Evolutionary conservation across 1,140 invertebrate species (phyloP), one percentile per base, ranked within the genome.

Genomic region (Calephelis nemesis): DNA sequence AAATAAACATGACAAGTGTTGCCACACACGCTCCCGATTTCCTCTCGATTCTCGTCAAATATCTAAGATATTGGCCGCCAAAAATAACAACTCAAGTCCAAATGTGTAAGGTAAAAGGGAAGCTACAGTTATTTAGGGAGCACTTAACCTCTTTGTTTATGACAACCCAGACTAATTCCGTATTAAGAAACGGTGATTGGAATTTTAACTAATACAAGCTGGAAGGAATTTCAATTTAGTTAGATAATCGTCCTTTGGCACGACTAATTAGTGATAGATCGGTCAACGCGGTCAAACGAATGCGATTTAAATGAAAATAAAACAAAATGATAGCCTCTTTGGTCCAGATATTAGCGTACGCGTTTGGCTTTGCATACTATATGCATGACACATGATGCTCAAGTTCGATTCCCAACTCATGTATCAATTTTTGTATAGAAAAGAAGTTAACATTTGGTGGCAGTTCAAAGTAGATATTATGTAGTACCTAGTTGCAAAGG

Each of bases 111-210:
- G 78, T 80, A 82, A 76, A 77, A 82, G 78, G 81, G 77, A 83
- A 77, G 74, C 73, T 74, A 72, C 49, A 63, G 75, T 79, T 86
- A 88, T 89, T 87, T 86, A 76, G 74, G 78, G 76, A 77, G 76
- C 81, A 82, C 80, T 87, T 84, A 85, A 84, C 80, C 82, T 85
- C 82, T 80, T 88, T 87, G 83, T 88, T 86, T 87, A 87, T 85
- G 79, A 87, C 78, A 78, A 58, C 19, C 19, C 54, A 78, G 72
- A 73, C 83, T 83, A 80, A 83, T 78, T 82, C 75, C 64, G 78
- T 80, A 79, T 81, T 84, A 77, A 82, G 75, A 75, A 77, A 75
- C 69, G 71, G 70, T 74, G 74, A 76, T 76, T 69, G 79, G 69
- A 76, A 77, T 77, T 73, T 70, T 67, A 71, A 70, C 69, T 68